phyloP scores from a whole-genome alignment of 2,888 invertebrate genomes.

The Venusia cambrica region DNA sequence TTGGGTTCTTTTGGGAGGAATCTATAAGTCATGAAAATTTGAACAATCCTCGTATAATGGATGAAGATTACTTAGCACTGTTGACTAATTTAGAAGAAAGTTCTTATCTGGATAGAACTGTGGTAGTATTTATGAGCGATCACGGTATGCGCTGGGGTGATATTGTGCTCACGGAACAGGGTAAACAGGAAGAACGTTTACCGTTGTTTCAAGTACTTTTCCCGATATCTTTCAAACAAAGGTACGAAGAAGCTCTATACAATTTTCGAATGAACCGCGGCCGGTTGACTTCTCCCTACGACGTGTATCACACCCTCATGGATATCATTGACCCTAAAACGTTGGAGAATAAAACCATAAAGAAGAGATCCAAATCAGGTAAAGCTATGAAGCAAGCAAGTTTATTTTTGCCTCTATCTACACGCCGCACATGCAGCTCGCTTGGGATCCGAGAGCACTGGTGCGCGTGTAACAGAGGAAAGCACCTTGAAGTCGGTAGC shows the following conservation, averaged over 20 bases:
- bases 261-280: conserved; percentile 84
- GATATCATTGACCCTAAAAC: conserved; percentile 80
- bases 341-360: conserved; percentile 33
- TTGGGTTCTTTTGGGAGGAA: conserved; percentile 91
- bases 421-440: conserved; percentile 84
- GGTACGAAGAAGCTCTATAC: conserved; percentile 78
- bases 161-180: conserved; percentile 89
- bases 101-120: conserved; percentile 82
- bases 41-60: conserved; percentile 87
- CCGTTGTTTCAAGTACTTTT: conserved; percentile 87
- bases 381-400: conserved; percentile 80
- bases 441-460: conserved; percentile 89
- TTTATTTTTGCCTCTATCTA: conserved; percentile 86
- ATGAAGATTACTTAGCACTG: conserved; percentile 80
- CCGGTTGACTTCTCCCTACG: conserved; percentile 87
- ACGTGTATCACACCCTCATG: conserved; percentile 87
- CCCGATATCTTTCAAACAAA: conserved; percentile 84
- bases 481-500: conserved; percentile 73
- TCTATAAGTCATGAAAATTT: conserved; percentile 90
- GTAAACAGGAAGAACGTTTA: conserved; percentile 90
- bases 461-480: conserved; percentile 89
- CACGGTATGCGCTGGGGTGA: conserved; percentile 93
- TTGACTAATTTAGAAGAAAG: conserved; percentile 69
- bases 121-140: conserved; percentile 89
- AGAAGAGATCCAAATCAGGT: conserved; percentile 40